phyloP scores from a whole-genome alignment of 2,888 invertebrate genomes.

The Branchipolynoe longqiensis region DNA sequence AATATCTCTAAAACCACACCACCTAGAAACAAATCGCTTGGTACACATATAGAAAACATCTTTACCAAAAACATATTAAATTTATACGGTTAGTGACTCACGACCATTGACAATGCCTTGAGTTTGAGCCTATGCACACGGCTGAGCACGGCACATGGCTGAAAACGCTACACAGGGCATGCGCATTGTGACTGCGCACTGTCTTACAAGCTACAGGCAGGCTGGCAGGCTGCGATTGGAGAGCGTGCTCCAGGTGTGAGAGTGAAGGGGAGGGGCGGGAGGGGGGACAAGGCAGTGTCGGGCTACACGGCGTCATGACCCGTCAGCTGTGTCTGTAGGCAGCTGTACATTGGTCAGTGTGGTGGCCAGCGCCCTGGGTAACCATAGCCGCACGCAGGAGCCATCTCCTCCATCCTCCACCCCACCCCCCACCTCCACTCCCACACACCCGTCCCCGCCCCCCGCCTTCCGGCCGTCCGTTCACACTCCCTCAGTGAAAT shows the following conservation, averaged over 20 bases:
- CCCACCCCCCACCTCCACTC: not conserved
- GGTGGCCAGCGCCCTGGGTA: constrained; percentile 36
- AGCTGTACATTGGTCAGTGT: constrained; percentile 16
- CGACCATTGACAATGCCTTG: too few relatives aligned
- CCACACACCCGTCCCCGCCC: not conserved
- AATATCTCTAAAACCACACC: too few relatives aligned
- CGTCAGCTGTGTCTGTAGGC: not conserved
- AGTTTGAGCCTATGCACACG: too few relatives aligned
- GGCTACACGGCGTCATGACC: constrained; percentile 22
- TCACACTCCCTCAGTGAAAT: too few relatives aligned
- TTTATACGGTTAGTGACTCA: too few relatives aligned
- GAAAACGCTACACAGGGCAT: not conserved
- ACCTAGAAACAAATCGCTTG: too few relatives aligned
- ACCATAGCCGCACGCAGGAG: not conserved
- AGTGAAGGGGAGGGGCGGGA: not conserved
- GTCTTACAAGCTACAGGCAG: not conserved
- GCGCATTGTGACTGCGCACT: not conserved
- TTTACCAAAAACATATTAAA: too few relatives aligned
- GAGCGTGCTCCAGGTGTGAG: not conserved
- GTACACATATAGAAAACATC: too few relatives aligned
- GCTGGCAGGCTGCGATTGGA: not conserved
- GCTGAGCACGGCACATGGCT: not conserved
- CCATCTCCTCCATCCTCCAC: not conserved
- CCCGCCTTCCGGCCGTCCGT: not conserved
- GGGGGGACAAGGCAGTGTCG: constrained; percentile 2